phyloP scores from a whole-genome alignment of 2,797 vertebrate genomes.

The Sebastes baramenuke region DNA sequence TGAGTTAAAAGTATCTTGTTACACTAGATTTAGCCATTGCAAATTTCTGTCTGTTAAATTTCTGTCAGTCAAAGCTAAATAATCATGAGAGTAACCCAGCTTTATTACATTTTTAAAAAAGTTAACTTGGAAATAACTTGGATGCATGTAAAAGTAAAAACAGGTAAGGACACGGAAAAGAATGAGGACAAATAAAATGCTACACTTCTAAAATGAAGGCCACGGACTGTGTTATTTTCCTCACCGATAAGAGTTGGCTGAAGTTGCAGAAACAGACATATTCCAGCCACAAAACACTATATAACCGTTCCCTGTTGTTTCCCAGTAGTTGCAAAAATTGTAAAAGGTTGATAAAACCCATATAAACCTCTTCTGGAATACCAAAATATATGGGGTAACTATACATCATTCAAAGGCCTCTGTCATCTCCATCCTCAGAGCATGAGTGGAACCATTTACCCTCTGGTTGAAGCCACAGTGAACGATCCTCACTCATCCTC shows the following conservation, averaged over 20 bases:
- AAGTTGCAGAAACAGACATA: neutral
- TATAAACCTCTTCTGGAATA: neutral
- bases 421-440: neutral
- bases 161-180: neutral
- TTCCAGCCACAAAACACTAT: neutral
- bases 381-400: neutral
- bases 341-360: neutral
- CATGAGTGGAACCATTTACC: neutral
- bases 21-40: neutral
- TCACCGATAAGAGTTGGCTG: neutral
- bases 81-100: neutral
- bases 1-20: neutral
- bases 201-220: neutral
- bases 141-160: neutral
- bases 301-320: neutral
- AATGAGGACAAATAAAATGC: neutral
- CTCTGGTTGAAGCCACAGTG: conserved; percentile 4
- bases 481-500: neutral
- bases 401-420: neutral
- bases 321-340: neutral
- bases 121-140: neutral
- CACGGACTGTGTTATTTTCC: neutral
- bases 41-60: neutral
- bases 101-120: neutral
- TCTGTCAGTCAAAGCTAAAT: neutral